phyloP scores from a whole-genome alignment of 2,113 vertebrate genomes.

The Pteronura brasiliensis region DNA sequence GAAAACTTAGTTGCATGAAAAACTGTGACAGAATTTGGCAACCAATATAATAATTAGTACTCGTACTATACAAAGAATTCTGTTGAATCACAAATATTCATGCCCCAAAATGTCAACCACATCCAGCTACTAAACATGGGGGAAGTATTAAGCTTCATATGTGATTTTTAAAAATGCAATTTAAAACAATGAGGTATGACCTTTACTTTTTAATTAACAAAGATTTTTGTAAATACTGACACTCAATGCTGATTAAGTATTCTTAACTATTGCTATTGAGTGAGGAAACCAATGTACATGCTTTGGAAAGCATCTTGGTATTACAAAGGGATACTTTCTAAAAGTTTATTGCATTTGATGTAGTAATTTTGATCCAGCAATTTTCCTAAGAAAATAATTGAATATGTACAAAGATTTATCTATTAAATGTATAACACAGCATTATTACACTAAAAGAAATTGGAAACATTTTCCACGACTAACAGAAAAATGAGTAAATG shows the following conservation, averaged over 20 bases:
- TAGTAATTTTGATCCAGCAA: neutral
- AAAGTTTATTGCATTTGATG: neutral
- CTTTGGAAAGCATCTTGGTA: neutral
- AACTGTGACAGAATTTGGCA: neutral
- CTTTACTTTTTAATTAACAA: slow-evolving; percentile 13
- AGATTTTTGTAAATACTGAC: neutral
- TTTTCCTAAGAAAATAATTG: neutral
- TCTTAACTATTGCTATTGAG: neutral
- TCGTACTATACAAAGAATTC: neutral
- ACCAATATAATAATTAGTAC: neutral
- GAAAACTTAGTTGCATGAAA: neutral
- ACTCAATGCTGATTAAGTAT: neutral
- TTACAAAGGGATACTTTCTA: neutral
- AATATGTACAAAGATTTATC: neutral
- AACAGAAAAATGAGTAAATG: neutral
- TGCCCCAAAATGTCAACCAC: neutral
- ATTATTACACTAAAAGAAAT: neutral
- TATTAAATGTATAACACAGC: neutral
- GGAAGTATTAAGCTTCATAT: neutral
- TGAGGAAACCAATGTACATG: neutral
- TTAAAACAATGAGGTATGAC: neutral
- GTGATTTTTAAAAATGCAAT: neutral
- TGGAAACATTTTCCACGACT: neutral
- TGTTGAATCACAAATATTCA: neutral
- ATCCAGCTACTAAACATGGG: neutral